Percentiles rank a stretch among this genome's conserved stretches.
These are phyloP conservation scores for Pseudobourletiella spinata DNA, from an alignment of 1,140 invertebrate species.

Conservation along the genomic window DNA sequence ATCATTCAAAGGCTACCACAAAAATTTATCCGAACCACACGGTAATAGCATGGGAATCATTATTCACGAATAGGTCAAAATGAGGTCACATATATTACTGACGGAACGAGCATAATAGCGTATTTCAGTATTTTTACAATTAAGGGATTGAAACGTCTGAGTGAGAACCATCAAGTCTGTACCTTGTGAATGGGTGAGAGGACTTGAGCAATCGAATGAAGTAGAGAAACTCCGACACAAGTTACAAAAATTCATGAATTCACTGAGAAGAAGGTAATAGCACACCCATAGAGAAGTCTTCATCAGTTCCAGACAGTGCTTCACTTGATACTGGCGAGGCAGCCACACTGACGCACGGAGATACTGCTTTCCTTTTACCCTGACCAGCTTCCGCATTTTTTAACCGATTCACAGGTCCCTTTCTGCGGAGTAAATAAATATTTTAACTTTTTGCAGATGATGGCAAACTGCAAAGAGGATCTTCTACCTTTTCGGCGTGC, in stretches of 20 bases:
- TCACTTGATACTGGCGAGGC: not conserved
- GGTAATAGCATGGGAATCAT: not conserved
- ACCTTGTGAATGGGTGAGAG: too few species aligned
- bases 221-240: too few species aligned
- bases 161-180: too few species aligned
- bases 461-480: not conserved
- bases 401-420: constrained; percentile 15
- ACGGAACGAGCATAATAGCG: too few species aligned
- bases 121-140: too few species aligned
- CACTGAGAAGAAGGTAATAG: too few species aligned
- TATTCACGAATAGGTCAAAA: not conserved
- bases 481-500: constrained; percentile 16
- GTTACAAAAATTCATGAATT: too few species aligned
- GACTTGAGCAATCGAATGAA: too few species aligned
- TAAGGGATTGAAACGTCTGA: too few species aligned
- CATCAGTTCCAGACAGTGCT: not conserved
- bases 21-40: not conserved
- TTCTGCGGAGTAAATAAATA: constrained; percentile 6
- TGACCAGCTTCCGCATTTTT: constrained; percentile 11
- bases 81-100: too few species aligned
- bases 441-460: not conserved
- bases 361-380: constrained; percentile 6
- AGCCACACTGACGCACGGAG: constrained; percentile 7
- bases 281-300: not conserved
- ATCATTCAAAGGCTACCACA: not conserved